A percentile compares a stretch with the other conserved stretches of the same genome.
Conservation (phyloP, 2,888 invertebrate genomes). For the Chymomyza amoena region DNA sequence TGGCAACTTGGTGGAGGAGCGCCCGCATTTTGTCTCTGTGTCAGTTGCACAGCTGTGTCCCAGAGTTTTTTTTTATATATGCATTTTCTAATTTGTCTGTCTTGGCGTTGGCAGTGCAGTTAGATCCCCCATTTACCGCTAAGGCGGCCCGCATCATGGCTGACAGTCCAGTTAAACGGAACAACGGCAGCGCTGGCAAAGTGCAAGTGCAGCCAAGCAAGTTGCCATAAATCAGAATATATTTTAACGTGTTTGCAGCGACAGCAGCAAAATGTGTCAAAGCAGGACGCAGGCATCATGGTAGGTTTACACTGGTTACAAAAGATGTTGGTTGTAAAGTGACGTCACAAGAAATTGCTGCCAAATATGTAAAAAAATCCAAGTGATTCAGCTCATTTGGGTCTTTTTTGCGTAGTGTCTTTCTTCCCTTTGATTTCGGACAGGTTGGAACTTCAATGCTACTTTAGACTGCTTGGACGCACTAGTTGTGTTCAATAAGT, state of each 20-base stretch:
- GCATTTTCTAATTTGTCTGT: slow-evolving; percentile 37
- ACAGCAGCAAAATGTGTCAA: slow-evolving; percentile 23
- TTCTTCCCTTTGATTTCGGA: too few relatives aligned
- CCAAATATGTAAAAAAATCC: too few relatives aligned
- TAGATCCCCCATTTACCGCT: not conserved
- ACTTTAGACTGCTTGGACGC: too few relatives aligned
- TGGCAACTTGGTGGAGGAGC: slow-evolving; percentile 30
- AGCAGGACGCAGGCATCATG: slow-evolving; percentile 12
- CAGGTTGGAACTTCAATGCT: too few relatives aligned
- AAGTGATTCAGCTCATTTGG: too few relatives aligned
- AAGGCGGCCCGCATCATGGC: not conserved
- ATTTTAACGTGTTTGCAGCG: slow-evolving; percentile 42
- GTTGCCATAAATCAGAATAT: slow-evolving; percentile 52
- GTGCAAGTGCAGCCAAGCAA: slow-evolving; percentile 26
- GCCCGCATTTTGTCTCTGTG: slow-evolving; percentile 21
- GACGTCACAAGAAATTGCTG: too few relatives aligned
- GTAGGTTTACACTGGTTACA: not conserved
- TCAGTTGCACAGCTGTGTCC: not conserved
- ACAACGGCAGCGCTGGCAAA: slow-evolving; percentile 2
- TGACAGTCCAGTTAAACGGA: not conserved
- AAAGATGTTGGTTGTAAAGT: too few relatives aligned
- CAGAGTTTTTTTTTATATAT: slow-evolving; percentile 30
- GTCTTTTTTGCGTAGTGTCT: too few relatives aligned
- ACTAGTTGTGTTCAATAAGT: too few relatives aligned
- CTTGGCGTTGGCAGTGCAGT: not conserved